Percentiles rank a stretch among this genome's conserved stretches.
phyloP scores from a whole-genome alignment of 1,140 invertebrate genomes.

The Araneus ventricosus region DNA sequence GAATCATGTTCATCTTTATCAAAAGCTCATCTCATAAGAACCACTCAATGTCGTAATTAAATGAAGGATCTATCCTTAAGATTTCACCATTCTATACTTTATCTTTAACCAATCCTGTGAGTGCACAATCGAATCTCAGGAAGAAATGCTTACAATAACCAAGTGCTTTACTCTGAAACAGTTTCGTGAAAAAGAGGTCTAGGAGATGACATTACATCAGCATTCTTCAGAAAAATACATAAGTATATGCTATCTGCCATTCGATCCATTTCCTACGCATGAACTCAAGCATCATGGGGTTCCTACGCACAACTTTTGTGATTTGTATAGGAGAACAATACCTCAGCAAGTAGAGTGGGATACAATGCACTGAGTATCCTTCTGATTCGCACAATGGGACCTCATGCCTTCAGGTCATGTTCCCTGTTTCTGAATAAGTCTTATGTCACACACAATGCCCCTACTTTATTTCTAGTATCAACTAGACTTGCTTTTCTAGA shows the following conservation, averaged over 20 bases:
- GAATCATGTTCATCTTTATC: no score
- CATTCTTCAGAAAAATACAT: slow-evolving; percentile 6
- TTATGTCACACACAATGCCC: neutral
- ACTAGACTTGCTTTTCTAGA: neutral
- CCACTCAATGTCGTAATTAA: no score
- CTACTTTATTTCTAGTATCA: neutral
- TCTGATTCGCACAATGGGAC: slow-evolving; percentile 7
- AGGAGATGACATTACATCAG: neutral
- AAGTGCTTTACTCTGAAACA: neutral
- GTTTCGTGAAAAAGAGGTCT: neutral
- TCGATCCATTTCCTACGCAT: neutral
- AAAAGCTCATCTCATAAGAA: no score
- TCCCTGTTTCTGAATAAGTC: slow-evolving; percentile 2
- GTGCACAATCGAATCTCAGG: neutral
- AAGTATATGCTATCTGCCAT: neutral
- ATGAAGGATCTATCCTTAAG: no score
- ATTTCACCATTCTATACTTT: neutral
- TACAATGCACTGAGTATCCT: neutral
- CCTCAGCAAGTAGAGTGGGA: neutral
- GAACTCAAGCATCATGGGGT: neutral
- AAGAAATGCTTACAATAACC: neutral
- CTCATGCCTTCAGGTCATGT: slow-evolving; percentile 21
- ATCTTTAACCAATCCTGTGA: neutral
- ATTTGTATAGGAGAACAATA: slow-evolving; percentile 29
- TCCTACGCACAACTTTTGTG: neutral